Conservation (phyloP, 2,888 invertebrate species). For the Brenthis ino region DNA sequence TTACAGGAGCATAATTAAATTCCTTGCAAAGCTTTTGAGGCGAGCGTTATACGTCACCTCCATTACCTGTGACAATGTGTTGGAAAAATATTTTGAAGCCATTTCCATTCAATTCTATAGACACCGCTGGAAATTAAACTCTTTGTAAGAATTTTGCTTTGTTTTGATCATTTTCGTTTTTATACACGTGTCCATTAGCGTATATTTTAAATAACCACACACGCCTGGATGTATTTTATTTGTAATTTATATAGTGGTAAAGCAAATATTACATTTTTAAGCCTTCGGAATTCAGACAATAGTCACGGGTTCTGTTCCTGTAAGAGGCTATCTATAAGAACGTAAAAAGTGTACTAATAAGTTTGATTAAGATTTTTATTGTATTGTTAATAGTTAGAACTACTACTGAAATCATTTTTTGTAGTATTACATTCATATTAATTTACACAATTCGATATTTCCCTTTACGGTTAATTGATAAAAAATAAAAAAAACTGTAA, state of each 20-base stretch:
- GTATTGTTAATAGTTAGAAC: too few relatives aligned
- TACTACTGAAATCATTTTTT: too few relatives aligned
- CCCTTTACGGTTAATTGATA: neutral
- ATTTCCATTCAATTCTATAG: conserved; percentile 37
- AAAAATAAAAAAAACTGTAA: conserved; percentile 45
- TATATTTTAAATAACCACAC: neutral
- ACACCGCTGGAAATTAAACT: conserved; percentile 27
- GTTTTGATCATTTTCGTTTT: neutral
- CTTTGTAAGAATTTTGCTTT: conserved; percentile 21
- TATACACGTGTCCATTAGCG: neutral
- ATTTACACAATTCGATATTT: too few relatives aligned
- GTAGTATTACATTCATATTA: too few relatives aligned
- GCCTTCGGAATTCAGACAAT: too few relatives aligned
- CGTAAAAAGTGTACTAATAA: too few relatives aligned
- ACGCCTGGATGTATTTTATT: too few relatives aligned
- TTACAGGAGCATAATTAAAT: conserved; percentile 54
- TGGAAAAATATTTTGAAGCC: conserved; percentile 44
- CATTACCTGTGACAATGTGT: conserved; percentile 49
- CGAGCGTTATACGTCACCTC: conserved; percentile 40
- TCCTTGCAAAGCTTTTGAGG: conserved; percentile 49
- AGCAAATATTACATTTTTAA: too few relatives aligned
- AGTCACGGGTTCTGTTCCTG: too few relatives aligned
- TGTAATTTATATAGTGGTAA: too few relatives aligned
- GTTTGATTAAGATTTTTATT: too few relatives aligned
- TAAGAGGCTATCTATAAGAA: too few relatives aligned